phyloP scores from a whole-genome alignment of 2,888 invertebrate genomes.

The Ecliptopera silaceata region DNA sequence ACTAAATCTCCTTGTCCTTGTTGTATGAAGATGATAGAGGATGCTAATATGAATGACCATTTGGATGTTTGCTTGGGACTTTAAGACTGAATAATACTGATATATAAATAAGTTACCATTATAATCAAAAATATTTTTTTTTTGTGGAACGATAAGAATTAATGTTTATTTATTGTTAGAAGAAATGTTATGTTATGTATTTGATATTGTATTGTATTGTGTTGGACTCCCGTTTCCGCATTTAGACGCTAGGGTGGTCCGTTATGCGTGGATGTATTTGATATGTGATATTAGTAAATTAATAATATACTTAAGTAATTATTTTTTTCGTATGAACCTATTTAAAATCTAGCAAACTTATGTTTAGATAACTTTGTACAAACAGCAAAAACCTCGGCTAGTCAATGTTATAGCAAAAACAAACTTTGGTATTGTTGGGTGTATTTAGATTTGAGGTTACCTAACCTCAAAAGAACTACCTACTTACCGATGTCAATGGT shows the following conservation, averaged over 20 bases:
- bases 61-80: constrained; percentile 73
- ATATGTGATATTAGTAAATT: constrained; percentile 53
- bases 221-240: too few species aligned
- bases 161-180: constrained; percentile 1
- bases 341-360: too few species aligned
- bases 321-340: too few species aligned
- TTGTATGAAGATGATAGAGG: constrained; percentile 80
- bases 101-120: background rate
- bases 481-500: constrained; percentile 85
- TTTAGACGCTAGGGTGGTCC: too few species aligned
- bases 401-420: background rate
- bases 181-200: background rate
- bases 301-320: background rate
- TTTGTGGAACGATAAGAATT: background rate
- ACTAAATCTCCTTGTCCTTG: constrained; percentile 83
- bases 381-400: too few species aligned
- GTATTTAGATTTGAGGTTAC: too few species aligned
- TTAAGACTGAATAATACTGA: background rate
- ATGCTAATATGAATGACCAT: constrained; percentile 82
- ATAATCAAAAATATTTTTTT: background rate
- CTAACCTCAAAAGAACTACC: constrained; percentile 6
- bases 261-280: too few species aligned
- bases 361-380: too few species aligned
- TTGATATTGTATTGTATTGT: too few species aligned
- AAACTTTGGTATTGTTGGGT: background rate